Evolutionary conservation across 1,140 invertebrate species (phyloP), one percentile per base, ranked within the genome.

Genomic region (Cyphomyrmex costatus): DNA sequence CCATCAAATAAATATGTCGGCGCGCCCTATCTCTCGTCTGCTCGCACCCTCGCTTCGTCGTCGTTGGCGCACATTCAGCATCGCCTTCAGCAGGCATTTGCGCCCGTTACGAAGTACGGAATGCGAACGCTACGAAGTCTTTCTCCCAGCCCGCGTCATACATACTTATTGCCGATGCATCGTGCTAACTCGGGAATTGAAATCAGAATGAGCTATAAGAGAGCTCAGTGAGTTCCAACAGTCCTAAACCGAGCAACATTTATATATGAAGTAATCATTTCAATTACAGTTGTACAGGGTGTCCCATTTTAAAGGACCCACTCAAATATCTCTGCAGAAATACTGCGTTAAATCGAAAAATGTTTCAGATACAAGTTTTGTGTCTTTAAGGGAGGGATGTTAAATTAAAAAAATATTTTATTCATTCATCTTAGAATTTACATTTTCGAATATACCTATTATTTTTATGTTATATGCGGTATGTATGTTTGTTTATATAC

Each of bases 1-100:
- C 63, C 74, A 68, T 66, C 83, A 68, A 89, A 89, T 89, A 89
- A 89, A 89, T 89, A 86, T 89, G 88, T 89, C 78, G 68, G 73
- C 71, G 68, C 74, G 63, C 53, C 73, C 84, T 76, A 73, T 86
- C 84, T 86, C 51, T 53, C 73, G 30, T 76, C 70, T 58, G 30
- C 53, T 49, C 51, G 53, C 70, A 49, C 74, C 70, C 65, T 53
- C 61, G 21, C 53, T n/a, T 21, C 53, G 21, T 30, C 63, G 63
- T 61, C n/a, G 46, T 27, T 61, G 71, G 21, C 49, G 63, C 30
- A 53, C 60, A 42, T 51, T n/a, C 68, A 21, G 12, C 68, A 36
- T 73, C 56, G 51, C 53, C 53, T n/a, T 61, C 78, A 83, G 36
- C 53, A 12, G 66, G 19, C 66, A 56, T 82, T 74, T 49, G 63